These are phyloP conservation scores for Teinopalpus imperialis DNA, from an alignment of 2,888 invertebrate species.

Conservation along the genomic window DNA sequence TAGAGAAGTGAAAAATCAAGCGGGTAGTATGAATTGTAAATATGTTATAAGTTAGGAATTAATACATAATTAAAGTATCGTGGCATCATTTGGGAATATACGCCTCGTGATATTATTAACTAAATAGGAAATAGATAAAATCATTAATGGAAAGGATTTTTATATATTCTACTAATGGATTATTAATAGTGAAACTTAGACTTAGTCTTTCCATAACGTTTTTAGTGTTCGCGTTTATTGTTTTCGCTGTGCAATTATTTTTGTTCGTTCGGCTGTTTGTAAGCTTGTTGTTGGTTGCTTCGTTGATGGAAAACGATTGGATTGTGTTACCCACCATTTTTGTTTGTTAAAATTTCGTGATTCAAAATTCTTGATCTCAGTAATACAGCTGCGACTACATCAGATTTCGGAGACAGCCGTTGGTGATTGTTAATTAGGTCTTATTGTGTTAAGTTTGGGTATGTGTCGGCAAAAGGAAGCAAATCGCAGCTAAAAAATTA, in stretches of 20 bases:
- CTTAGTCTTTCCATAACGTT: conserved; percentile 63
- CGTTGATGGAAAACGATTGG: conserved; percentile 40
- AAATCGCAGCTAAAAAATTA: conserved; percentile 41
- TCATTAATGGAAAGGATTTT: conserved; percentile 80
- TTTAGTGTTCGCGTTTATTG: conserved; percentile 73
- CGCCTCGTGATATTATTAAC: conserved; percentile 81
- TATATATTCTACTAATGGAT: conserved; percentile 81
- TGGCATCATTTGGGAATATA: conserved; percentile 69
- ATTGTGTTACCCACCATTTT: conserved; percentile 51
- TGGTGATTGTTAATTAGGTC: conserved; percentile 67
- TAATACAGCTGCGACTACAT: conserved; percentile 71
- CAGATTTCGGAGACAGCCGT: conserved; percentile 60
- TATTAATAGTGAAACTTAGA: conserved; percentile 76
- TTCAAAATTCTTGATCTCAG: conserved; percentile 76
- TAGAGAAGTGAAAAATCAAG: conserved; percentile 64
- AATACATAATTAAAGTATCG: conserved; percentile 63
- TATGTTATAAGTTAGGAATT: conserved; percentile 68
- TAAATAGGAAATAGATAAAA: conserved; percentile 79
- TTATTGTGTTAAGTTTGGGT: conserved; percentile 72
- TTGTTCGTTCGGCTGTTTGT: conserved; percentile 59
- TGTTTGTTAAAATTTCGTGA: conserved; percentile 49
- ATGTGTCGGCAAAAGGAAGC: conserved; percentile 68
- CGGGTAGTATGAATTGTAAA: conserved; percentile 80
- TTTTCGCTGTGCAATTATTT: conserved; percentile 79
- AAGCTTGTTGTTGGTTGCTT: conserved; percentile 66